Evolutionary conservation across 2,797 vertebrate genomes (phyloP), one percentile per base, ranked within the genome.

Genomic region (Etheostoma perlongum): DNA sequence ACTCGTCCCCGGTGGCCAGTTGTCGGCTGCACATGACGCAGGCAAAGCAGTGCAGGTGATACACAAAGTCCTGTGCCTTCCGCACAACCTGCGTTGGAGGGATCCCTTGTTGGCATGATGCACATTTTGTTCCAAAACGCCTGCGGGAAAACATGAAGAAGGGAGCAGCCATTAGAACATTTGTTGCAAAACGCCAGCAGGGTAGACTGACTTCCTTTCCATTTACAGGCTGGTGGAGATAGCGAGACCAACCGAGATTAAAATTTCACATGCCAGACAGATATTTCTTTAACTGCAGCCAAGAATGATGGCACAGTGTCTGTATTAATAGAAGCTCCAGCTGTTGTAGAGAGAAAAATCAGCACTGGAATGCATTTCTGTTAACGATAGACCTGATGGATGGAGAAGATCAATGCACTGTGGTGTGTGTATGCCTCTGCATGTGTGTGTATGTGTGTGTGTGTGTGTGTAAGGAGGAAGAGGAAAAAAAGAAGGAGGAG

Each of bases 21-120:
- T 99, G 98, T 57, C 97, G 95, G 94, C 94, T 98, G 90, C 98
- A 99, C 95, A 99, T 98, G 85, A 99, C 96, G 85, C 98, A 99
- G 90, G 98, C 96, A 0, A 99, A 99, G 95, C 98, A 99, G 93
- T 97, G 97, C 67, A 99, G 95, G 92, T 99, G 98, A 91, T 99
- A 99, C 86, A 99, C 98, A 33, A 99, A 99, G 93, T 99, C 98
- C 93, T 99, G 98, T 0, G 98, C 98, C 91, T 99, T 99, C 89
- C 98, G 95, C 78, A 99, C 98, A 88, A 99, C 98, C 95, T 99
- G 98, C 3, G 97, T 98, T 0, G 98, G 98, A 77, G 98, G 98
- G 85, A 99, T 99, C 82, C 98, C 98, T 92, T 99, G 98, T 90
- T 99, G 98, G 91, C 98, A 99, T 19, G 98, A 97, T 2, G 98